Evolutionary conservation across 1,140 invertebrate genomes (phyloP), one percentile per base, ranked within the genome.

Genomic region (Panulirus ornatus): DNA sequence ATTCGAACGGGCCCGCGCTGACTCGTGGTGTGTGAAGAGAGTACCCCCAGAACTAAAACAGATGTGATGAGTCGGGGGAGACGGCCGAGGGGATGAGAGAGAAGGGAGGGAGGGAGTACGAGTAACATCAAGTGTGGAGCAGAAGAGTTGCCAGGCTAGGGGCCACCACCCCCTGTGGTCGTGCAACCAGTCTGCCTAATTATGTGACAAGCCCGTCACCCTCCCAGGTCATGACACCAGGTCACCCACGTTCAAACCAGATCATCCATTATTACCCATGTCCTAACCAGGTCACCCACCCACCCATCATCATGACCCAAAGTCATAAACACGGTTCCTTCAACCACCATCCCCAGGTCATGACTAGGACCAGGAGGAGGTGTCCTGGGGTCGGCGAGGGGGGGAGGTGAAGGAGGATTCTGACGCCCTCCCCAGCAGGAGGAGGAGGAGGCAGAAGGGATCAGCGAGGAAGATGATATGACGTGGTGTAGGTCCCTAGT

Each of bases 71-170:
- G 58, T 27, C 30, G 58, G 30, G 58, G 58, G 51, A 58, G 54
- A 3, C 54, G 14, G 54, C 54, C 54, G 54, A 58, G 54, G 54
- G n/a, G 54, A 58, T 3, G 54, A 3, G 19, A 22, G 19, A 14
- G 54, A 58, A 27, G 58, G 58, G 58, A 30, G n/a, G 27, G n/a
- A n/a, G n/a, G n/a, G n/a, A n/a, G n/a, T n/a, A n/a, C n/a, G n/a
- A n/a, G n/a, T n/a, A n/a, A 66, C 58, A 66, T 66, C 58, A 66
- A 66, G 58, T 66, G 58, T 66, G 58, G n/a, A 30, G 58, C 58
- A 8, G 22, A n/a, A 66, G 58, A 6, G 58, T 27, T 66, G 58
- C n/a, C n/a, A n/a, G n/a, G n/a, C n/a, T n/a, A 6, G 58, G n/a
- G 5, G 5, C n/a, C n/a, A 30, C 58, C 58, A n/a, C 3, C 58